phyloP scores from a whole-genome alignment of 1,140 invertebrate species.

The Procambarus virginalis region DNA sequence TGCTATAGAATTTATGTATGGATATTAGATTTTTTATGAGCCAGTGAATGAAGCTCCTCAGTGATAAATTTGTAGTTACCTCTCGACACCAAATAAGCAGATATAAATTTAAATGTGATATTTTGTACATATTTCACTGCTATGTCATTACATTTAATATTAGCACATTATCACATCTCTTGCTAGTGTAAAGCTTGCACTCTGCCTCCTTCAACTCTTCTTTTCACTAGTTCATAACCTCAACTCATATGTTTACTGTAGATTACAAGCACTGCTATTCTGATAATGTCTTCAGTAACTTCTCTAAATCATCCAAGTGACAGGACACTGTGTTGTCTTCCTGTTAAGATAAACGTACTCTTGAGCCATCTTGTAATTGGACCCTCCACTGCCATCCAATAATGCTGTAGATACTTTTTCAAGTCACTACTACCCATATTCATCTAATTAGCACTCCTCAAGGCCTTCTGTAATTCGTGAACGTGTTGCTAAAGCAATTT shows the following conservation, averaged over 20 bases:
- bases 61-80: background rate
- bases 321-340: background rate
- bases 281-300: background rate
- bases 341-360: background rate
- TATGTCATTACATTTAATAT: background rate
- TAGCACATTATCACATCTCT: slow-evolving; percentile 2
- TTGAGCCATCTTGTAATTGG: background rate
- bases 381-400: slow-evolving; percentile 5
- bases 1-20: slow-evolving; percentile 7
- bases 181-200: background rate
- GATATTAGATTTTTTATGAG: background rate
- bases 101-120: slow-evolving; percentile 10
- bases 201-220: background rate
- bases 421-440: background rate
- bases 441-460: background rate
- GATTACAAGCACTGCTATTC: background rate
- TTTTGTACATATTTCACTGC: slow-evolving; percentile 1
- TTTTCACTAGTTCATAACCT: background rate
- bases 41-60: background rate
- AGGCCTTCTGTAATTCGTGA: slow-evolving; percentile 1
- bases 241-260: background rate
- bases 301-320: background rate
- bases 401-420: background rate
- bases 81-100: background rate
- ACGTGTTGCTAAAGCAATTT: background rate